Evolutionary conservation across 2,113 vertebrate species (phyloP).

Genomic region (Sander lucioperca): DNA sequence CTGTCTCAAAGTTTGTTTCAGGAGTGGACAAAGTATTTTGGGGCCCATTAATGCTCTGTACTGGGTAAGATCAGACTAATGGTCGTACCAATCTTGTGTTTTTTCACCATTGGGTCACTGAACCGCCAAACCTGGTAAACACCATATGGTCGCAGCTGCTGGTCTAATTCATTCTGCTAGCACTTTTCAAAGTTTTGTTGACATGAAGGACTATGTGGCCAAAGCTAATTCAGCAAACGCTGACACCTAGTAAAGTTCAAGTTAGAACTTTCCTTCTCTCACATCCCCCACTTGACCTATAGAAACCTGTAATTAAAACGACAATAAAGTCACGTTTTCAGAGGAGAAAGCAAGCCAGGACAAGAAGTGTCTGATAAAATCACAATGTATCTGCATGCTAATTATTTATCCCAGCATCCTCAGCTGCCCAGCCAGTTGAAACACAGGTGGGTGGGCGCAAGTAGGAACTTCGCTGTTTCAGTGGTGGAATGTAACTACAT

Average conservation of each 20-base stretch:
- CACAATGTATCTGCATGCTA: background rate
- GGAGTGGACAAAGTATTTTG: constrained; percentile 13
- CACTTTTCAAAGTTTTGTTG: constrained; percentile 58
- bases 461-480: background rate
- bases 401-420: background rate
- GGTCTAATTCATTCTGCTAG: constrained; percentile 69
- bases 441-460: background rate
- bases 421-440: constrained; percentile 14
- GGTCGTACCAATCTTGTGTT: constrained; percentile 60
- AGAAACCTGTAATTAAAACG: background rate
- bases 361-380: background rate
- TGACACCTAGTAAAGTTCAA: constrained; percentile 25
- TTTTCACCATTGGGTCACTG: constrained; percentile 68
- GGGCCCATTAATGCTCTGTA: constrained; percentile 51
- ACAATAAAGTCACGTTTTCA: background rate
- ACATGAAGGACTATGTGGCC: constrained; percentile 45
- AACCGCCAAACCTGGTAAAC: constrained; percentile 63
- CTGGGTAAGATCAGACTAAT: constrained; percentile 64
- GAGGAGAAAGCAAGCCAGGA: background rate
- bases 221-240: constrained; percentile 39
- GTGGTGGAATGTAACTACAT: too few relatives aligned
- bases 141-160: constrained; percentile 68
- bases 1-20: constrained; percentile 38
- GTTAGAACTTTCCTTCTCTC: background rate
- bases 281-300: background rate